Evolutionary conservation across 2,888 invertebrate genomes (phyloP).

Genomic region (Cyaniris semiargus): DNA sequence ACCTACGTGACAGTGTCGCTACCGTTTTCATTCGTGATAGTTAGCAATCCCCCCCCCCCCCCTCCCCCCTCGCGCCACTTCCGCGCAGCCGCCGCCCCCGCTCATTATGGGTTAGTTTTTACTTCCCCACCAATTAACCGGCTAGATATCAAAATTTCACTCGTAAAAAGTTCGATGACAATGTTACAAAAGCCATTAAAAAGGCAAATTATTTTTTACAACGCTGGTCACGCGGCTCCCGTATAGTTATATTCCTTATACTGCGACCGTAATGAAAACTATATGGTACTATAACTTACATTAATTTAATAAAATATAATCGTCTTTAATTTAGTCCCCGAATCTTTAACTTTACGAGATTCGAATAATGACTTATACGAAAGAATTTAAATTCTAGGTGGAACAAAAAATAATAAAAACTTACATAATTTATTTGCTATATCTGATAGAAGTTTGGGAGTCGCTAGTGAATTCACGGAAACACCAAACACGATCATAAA

Average conservation of each 20-base stretch:
- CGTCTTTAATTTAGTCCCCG: too few relatives aligned
- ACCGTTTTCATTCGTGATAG: not conserved
- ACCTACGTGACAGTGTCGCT: not conserved
- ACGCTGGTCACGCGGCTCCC: not conserved
- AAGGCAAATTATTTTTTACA: not conserved
- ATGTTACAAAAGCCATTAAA: not conserved
- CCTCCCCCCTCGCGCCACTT: not conserved
- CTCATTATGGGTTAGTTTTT: constrained; percentile 10
- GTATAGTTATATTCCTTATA: not conserved
- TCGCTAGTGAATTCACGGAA: not conserved
- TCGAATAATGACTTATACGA: not conserved
- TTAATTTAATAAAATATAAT: not conserved
- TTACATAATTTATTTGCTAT: not conserved
- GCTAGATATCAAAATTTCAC: constrained; percentile 11
- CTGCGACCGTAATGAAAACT: not conserved
- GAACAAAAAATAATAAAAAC: not conserved
- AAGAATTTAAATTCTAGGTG: not conserved
- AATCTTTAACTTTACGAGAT: too few relatives aligned
- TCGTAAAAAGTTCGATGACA: not conserved
- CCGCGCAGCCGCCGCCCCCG: not conserved
- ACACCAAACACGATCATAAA: too few relatives aligned
- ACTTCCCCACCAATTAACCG: constrained; percentile 2
- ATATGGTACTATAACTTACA: not conserved
- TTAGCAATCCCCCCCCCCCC: too few relatives aligned
- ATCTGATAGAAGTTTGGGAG: not conserved